phyloP scores from a whole-genome alignment of 2,888 invertebrate genomes.

The Meandrusa payeni region DNA sequence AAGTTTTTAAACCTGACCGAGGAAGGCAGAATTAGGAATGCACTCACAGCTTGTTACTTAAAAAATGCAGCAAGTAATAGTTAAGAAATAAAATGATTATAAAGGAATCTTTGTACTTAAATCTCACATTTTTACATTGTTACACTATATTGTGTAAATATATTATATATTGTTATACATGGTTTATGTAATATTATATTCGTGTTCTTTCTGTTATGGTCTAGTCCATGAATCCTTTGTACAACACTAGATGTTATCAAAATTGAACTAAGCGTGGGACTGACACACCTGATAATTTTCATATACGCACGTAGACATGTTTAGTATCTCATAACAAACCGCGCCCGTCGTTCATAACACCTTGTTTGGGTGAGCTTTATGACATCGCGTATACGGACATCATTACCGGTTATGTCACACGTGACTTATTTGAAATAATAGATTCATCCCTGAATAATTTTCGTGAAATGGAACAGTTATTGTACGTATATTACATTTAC shows the following conservation, averaged over 20 bases:
- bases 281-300: conserved; percentile 30
- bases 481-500: not conserved
- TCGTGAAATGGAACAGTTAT: not conserved
- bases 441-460: too few relatives aligned
- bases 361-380: conserved; percentile 5
- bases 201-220: too few relatives aligned
- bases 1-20: too few relatives aligned
- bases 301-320: conserved; percentile 15
- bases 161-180: too few relatives aligned
- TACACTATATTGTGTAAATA: too few relatives aligned
- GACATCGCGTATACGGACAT: not conserved
- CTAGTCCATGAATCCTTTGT: not conserved
- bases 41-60: too few relatives aligned
- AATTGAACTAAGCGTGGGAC: conserved; percentile 29
- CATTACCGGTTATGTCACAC: conserved; percentile 7
- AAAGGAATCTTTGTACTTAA: too few relatives aligned
- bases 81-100: too few relatives aligned
- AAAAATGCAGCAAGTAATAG: too few relatives aligned
- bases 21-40: too few relatives aligned
- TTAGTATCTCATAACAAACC: conserved; percentile 13
- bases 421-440: conserved; percentile 1
- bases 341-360: conserved; percentile 11
- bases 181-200: too few relatives aligned
- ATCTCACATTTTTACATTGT: too few relatives aligned
- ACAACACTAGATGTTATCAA: conserved; percentile 27